Conservation (phyloP, 2,797 vertebrate species). For the Zalophus californianus region DNA sequence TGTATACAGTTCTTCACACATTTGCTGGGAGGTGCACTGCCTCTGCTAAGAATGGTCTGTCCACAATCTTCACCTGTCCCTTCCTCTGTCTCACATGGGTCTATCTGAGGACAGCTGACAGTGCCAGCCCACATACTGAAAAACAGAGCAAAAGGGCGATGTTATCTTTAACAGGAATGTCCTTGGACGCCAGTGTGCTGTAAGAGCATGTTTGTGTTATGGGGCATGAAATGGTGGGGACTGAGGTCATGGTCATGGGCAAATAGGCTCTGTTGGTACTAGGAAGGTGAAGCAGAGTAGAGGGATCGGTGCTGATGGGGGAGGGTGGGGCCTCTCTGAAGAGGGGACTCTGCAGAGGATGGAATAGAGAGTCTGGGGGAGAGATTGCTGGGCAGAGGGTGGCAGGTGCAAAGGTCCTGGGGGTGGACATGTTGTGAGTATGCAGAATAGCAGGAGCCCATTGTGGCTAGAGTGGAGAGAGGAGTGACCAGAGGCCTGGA, state of each 20-base stretch:
- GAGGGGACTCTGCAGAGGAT: not conserved
- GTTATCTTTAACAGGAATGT: no score
- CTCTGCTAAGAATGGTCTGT: not conserved
- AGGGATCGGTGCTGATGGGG: not conserved
- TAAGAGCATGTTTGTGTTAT: not conserved
- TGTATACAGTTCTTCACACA: not conserved
- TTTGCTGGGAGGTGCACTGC: not conserved
- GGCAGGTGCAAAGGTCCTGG: not conserved
- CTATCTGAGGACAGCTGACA: not conserved
- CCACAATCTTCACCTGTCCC: not conserved
- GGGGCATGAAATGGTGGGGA: not conserved
- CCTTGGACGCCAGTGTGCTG: not conserved
- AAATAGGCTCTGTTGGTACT: not conserved
- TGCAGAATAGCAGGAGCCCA: not conserved
- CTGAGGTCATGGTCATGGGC: not conserved
- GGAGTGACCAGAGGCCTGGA: not conserved
- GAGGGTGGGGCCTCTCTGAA: not conserved
- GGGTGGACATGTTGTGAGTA: not conserved
- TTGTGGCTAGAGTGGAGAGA: not conserved
- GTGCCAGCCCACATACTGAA: not conserved
- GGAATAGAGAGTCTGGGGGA: not conserved
- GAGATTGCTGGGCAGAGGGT: not conserved
- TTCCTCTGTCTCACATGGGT: fast-evolving
- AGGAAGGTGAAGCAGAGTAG: not conserved
- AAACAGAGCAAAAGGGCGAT: not conserved